Conservation (phyloP, 2,113 vertebrate species). For the Perccottus glenii region DNA sequence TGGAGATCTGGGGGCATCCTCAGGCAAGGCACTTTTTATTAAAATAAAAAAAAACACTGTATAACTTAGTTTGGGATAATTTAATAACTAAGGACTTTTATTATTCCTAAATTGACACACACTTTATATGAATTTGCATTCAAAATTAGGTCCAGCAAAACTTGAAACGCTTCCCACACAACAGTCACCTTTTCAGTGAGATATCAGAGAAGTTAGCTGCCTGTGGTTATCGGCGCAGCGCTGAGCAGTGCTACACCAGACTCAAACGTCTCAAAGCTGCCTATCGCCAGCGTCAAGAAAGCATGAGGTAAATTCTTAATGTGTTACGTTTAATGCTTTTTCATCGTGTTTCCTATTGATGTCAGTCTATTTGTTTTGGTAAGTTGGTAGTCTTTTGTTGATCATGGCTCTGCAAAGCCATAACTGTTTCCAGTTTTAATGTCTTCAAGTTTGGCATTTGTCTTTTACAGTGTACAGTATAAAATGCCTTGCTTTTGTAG, state of each 20-base stretch:
- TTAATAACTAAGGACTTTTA: no score
- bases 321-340: not conserved
- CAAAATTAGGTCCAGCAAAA: constrained; percentile 61
- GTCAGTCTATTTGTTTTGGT: no score
- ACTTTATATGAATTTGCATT: not conserved
- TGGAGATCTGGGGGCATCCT: constrained; percentile 76
- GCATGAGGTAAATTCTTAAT: constrained; percentile 53
- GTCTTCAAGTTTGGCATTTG: no score
- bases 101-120: no score
- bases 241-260: constrained; percentile 77
- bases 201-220: constrained; percentile 70
- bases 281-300: constrained; percentile 74
- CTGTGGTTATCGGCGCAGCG: constrained; percentile 64
- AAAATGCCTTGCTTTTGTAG: no score
- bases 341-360: not conserved
- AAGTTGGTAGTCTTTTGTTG: no score
- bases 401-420: no score
- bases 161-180: constrained; percentile 70
- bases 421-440: no score
- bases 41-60: no score
- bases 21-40: constrained; percentile 36
- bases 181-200: constrained; percentile 71
- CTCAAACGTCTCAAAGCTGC: constrained; percentile 75
- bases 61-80: no score
- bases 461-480: no score